These are phyloP conservation scores for Platycheirus rosarum DNA, from an alignment of 2,888 invertebrate species.

Conservation along the genomic window DNA sequence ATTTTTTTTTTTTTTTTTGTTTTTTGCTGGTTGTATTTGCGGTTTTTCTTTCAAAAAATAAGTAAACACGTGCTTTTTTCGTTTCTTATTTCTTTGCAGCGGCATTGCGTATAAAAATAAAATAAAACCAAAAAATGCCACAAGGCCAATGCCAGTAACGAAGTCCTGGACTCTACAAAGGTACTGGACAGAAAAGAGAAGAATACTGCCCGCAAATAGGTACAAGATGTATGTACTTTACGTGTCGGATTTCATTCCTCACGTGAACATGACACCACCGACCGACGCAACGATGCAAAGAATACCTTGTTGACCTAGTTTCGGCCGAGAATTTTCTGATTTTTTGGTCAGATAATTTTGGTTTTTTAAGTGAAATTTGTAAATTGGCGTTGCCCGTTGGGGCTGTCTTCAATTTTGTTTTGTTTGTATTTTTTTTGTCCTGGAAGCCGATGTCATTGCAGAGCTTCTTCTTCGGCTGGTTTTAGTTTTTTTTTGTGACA, in stretches of 20 bases:
- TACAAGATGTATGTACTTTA: slow-evolving; percentile 15
- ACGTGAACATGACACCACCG: slow-evolving; percentile 71
- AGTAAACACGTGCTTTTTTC: no score
- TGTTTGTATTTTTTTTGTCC: slow-evolving; percentile 21
- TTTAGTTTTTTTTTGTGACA: slow-evolving; percentile 30
- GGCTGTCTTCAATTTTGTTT: slow-evolving; percentile 25
- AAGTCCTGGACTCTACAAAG: slow-evolving; percentile 46
- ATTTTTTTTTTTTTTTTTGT: no score
- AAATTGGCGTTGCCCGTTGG: slow-evolving; percentile 66
- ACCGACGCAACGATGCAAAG: slow-evolving; percentile 31
- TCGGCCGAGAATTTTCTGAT: slow-evolving; percentile 60
- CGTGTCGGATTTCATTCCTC: slow-evolving; percentile 73
- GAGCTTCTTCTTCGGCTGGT: not conserved
- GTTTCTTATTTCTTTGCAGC: no score
- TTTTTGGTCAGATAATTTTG: slow-evolving; percentile 64
- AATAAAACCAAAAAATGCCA: not conserved
- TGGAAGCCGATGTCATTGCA: slow-evolving; percentile 43
- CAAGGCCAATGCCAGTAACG: slow-evolving; percentile 62
- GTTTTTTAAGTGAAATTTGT: slow-evolving; percentile 66
- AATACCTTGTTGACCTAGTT: slow-evolving; percentile 71
- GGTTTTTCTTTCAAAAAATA: no score
- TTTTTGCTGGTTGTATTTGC: no score
- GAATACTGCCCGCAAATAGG: not conserved
- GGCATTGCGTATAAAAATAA: no score
- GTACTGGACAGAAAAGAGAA: not conserved